phyloP scores from a whole-genome alignment of 2,113 vertebrate genomes.

The Cebidichthys violaceus region DNA sequence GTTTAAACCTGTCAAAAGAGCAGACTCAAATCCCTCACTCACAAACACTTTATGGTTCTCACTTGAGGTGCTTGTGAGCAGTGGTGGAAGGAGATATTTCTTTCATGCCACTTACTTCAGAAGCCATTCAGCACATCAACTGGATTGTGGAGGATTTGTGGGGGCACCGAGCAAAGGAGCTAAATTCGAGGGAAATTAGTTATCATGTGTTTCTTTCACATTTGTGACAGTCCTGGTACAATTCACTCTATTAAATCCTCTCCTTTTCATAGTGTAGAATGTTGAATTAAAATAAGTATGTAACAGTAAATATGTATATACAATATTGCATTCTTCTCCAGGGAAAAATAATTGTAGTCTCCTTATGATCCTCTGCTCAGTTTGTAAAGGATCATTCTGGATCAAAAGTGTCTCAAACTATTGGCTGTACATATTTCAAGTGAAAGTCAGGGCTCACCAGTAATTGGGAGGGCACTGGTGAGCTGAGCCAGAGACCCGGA shows the following conservation, averaged over 20 bases:
- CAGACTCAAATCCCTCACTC: constrained; percentile 82
- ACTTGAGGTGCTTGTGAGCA: constrained; percentile 78
- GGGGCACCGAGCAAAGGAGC: constrained; percentile 55
- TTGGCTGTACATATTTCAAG: constrained; percentile 10
- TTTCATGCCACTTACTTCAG: constrained; percentile 80
- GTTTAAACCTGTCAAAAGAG: constrained; percentile 83
- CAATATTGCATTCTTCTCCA: not conserved
- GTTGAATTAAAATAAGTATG: constrained; percentile 11
- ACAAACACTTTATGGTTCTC: constrained; percentile 81
- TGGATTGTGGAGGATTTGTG: constrained; percentile 76
- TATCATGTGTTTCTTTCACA: constrained; percentile 25
- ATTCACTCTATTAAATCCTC: constrained; percentile 1
- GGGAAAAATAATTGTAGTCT: constrained; percentile 18
- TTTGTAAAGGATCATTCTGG: constrained; percentile 12
- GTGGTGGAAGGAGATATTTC: constrained; percentile 80
- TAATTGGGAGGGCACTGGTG: not conserved
- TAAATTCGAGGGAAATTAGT: constrained; percentile 59
- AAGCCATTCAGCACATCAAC: constrained; percentile 77
- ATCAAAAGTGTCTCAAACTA: constrained; percentile 21
- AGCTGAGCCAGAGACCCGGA: not conserved
- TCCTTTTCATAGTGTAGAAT: not conserved
- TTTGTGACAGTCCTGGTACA: constrained; percentile 30
- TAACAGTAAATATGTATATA: not conserved
- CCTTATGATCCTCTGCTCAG: constrained; percentile 8
- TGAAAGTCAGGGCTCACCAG: not conserved